phyloP scores from a whole-genome alignment of 1,140 invertebrate species.

The Helicoverpa armigera region DNA sequence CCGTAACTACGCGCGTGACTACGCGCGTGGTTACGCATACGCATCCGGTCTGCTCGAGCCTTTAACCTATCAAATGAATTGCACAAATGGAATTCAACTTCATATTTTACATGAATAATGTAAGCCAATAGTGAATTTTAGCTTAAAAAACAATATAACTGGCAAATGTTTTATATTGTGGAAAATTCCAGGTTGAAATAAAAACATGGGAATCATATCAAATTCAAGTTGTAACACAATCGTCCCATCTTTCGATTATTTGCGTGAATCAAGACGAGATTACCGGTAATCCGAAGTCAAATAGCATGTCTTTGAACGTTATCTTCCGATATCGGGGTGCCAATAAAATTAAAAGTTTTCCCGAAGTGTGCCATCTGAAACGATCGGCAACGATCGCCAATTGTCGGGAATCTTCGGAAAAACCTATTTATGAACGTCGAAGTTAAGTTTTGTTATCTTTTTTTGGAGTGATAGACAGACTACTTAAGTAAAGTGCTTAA shows the following conservation, averaged over 20 bases:
- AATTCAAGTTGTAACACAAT: slow-evolving; percentile 31
- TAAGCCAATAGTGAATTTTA: too few relatives aligned
- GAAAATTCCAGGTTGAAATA: neutral
- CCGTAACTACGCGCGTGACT: too few relatives aligned
- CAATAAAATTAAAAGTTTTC: slow-evolving; percentile 41
- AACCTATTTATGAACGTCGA: neutral
- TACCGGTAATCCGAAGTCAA: slow-evolving; percentile 34
- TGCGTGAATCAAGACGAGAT: slow-evolving; percentile 16
- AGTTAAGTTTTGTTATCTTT: neutral
- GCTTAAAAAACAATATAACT: too few relatives aligned
- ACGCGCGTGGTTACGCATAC: too few relatives aligned
- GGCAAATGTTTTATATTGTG: too few relatives aligned
- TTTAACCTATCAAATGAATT: too few relatives aligned
- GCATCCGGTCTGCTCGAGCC: too few relatives aligned
- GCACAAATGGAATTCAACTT: too few relatives aligned
- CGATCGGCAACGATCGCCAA: slow-evolving; percentile 2
- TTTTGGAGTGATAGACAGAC: neutral
- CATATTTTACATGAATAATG: too few relatives aligned
- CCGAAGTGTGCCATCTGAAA: neutral
- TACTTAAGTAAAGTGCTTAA: neutral
- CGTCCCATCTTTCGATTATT: neutral
- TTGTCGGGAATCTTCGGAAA: neutral
- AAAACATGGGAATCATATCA: neutral
- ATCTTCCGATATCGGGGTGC: slow-evolving; percentile 18
- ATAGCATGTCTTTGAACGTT: slow-evolving; percentile 18